These are phyloP conservation scores for Drosophila tropicalis DNA, from an alignment of 1,140 invertebrate genomes.

Conservation along the genomic window DNA sequence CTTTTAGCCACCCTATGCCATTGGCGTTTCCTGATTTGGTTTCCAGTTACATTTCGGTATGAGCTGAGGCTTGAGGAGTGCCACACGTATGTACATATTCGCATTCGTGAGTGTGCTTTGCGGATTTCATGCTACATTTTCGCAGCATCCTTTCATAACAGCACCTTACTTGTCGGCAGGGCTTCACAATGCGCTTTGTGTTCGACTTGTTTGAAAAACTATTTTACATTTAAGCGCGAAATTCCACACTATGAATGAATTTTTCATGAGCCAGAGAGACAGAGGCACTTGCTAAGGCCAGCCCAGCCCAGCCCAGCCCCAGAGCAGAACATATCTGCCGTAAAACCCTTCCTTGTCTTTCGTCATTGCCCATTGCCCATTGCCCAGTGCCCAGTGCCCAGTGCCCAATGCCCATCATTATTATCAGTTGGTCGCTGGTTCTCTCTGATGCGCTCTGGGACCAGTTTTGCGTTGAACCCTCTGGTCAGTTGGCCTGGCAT, in stretches of 20 bases:
- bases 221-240: constrained; percentile 83
- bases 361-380: not conserved
- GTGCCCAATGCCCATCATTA: constrained; percentile 42
- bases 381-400: too few species aligned
- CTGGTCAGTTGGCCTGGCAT: constrained; percentile 74
- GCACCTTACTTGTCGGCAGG: constrained; percentile 60
- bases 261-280: constrained; percentile 71
- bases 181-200: constrained; percentile 74
- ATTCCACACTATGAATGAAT: constrained; percentile 83
- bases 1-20: not conserved
- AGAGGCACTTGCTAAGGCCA: constrained; percentile 38
- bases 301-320: constrained; percentile 11
- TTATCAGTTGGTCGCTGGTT: constrained; percentile 37
- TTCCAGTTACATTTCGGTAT: constrained; percentile 49
- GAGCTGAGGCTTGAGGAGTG: not conserved
- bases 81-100: constrained; percentile 36
- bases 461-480: constrained; percentile 38
- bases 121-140: constrained; percentile 67
- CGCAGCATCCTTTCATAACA: constrained; percentile 74
- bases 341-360: constrained; percentile 21
- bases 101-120: constrained; percentile 24
- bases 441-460: constrained; percentile 15
- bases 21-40: constrained; percentile 14
- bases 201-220: constrained; percentile 82
- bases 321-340: constrained; percentile 11